Evolutionary conservation across 1,140 invertebrate species (phyloP).

Genomic region (Euwallacea similis): DNA sequence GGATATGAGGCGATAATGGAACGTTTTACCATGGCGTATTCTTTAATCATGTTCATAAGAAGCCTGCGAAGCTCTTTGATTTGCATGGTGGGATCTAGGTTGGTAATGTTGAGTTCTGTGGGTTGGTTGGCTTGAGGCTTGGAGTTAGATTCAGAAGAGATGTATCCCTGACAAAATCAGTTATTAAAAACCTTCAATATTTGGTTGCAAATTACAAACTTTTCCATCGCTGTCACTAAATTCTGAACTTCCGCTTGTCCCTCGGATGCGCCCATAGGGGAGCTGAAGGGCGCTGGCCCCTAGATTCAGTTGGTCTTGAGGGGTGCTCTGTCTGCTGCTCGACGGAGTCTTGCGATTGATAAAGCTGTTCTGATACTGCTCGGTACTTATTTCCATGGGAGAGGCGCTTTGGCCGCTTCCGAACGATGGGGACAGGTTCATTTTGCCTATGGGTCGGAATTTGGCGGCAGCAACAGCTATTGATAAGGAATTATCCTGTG

Average conservation of each 20-base stretch:
- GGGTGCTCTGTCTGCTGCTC: conserved; percentile 23
- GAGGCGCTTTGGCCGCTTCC: conserved; percentile 1
- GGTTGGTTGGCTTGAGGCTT: conserved; percentile 40
- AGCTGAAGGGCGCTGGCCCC: conserved; percentile 1
- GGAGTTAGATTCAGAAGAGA: background rate
- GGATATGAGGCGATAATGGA: background rate
- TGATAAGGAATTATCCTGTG: too few species aligned
- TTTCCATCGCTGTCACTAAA: conserved; percentile 39
- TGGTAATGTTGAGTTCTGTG: conserved; percentile 73
- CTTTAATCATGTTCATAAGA: conserved; percentile 66
- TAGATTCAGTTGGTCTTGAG: conserved; percentile 33
- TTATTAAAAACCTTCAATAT: too few species aligned
- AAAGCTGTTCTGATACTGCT: conserved; percentile 10
- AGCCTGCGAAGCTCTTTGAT: conserved; percentile 70
- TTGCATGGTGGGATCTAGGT: conserved; percentile 76
- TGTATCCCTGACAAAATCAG: conserved; percentile 13
- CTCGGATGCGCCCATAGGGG: conserved; percentile 26
- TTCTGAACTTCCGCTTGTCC: conserved; percentile 40
- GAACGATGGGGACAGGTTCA: background rate
- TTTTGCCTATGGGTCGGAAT: background rate
- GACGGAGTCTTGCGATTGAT: background rate
- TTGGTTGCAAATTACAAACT: conserved; percentile 3
- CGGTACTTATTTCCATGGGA: conserved; percentile 38
- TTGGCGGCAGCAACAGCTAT: background rate
- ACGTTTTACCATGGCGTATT: conserved; percentile 66